phyloP scores from a whole-genome alignment of 2,113 vertebrate genomes.

The Psittacus erithacus region DNA sequence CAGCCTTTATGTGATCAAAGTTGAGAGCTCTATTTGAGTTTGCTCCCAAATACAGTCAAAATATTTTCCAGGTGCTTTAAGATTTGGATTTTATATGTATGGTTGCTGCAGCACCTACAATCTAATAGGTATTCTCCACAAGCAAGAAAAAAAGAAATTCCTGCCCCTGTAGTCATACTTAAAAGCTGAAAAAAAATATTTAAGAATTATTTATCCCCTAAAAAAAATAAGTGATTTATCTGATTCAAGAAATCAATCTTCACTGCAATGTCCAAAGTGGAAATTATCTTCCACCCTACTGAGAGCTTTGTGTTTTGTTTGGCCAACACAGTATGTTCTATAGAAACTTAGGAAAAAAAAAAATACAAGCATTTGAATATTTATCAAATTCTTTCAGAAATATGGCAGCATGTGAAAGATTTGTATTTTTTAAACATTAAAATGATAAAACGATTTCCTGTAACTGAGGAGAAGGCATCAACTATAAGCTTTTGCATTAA shows the following conservation, averaged over 20 bases:
- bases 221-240: neutral
- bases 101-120: neutral
- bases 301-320: neutral
- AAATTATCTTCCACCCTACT: neutral
- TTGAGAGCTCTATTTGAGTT: neutral
- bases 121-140: neutral
- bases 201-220: neutral
- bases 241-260: constrained; percentile 5
- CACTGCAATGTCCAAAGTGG: neutral
- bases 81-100: neutral
- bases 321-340: neutral
- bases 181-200: neutral
- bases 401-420: neutral
- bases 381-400: neutral
- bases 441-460: neutral
- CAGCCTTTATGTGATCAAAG: neutral
- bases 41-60: neutral
- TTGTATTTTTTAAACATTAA: neutral
- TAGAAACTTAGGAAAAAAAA: neutral
- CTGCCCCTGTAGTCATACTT: neutral
- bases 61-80: neutral
- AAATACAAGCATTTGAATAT: neutral
- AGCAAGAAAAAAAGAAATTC: neutral
- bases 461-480: neutral
- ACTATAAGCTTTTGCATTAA: neutral